Percentiles rank a stretch among this genome's conserved stretches.
phyloP scores from a whole-genome alignment of 2,113 vertebrate species.

The Dicaeum eximium region DNA sequence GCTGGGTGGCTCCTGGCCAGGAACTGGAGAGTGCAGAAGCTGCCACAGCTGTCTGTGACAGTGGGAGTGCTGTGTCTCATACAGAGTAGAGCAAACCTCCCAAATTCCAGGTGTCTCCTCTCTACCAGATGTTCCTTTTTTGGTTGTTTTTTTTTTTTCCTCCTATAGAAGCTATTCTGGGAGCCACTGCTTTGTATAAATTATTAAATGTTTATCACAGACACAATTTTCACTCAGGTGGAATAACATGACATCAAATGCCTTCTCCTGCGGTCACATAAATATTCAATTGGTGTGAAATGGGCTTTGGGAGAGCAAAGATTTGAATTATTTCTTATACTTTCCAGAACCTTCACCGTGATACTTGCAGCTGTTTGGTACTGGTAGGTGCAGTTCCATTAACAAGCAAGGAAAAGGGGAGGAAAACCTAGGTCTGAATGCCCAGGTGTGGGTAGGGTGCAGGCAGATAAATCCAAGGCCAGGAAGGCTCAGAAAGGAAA shows the following conservation, averaged over 20 bases:
- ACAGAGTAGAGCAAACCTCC: not conserved
- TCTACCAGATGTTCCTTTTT: not conserved
- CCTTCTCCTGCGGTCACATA: not conserved
- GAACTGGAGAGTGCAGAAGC: not conserved
- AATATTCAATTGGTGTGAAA: not conserved
- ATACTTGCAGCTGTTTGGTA: not conserved
- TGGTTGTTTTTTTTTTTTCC: not conserved
- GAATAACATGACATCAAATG: not conserved
- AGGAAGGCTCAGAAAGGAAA: not conserved
- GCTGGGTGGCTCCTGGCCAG: not conserved
- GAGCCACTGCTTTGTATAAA: not conserved
- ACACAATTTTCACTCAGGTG: not conserved
- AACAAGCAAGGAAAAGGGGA: not conserved
- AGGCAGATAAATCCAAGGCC: not conserved
- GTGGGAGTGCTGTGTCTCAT: not conserved
- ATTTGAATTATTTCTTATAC: not conserved
- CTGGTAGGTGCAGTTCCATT: not conserved
- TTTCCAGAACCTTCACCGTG: not conserved
- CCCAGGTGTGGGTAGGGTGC: not conserved
- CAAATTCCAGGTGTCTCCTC: not conserved
- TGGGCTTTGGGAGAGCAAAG: not conserved
- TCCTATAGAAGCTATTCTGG: not conserved
- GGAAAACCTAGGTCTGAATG: not conserved
- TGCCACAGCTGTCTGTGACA: not conserved
- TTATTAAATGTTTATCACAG: slow-evolving; percentile 1